Evolutionary conservation across 2,888 invertebrate genomes (phyloP).

Genomic region (Autographa gamma): DNA sequence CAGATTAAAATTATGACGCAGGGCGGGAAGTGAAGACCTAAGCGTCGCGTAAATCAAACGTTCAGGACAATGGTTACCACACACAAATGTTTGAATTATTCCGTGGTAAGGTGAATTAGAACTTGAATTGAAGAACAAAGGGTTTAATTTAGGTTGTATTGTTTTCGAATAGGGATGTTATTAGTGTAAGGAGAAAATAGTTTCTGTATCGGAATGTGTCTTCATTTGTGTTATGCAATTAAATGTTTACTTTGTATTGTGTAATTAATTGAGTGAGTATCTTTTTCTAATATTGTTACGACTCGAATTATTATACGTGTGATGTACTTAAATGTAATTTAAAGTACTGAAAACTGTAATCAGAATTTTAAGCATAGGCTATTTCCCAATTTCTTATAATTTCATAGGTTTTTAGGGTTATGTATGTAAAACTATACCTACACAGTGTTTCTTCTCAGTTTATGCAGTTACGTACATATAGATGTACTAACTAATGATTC

Average conservation of each 20-base stretch:
- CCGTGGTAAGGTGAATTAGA: slow-evolving; percentile 20
- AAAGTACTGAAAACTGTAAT: too few species aligned
- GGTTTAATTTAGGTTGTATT: slow-evolving; percentile 19
- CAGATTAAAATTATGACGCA: slow-evolving; percentile 73
- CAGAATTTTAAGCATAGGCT: too few species aligned
- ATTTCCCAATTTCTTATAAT: too few species aligned
- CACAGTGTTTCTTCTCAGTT: too few species aligned
- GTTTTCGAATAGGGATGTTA: slow-evolving; percentile 27
- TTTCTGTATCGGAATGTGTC: slow-evolving; percentile 35
- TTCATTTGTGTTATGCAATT: slow-evolving; percentile 33
- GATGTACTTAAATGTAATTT: too few species aligned
- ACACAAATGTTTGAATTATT: slow-evolving; percentile 47
- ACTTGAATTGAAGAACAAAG: slow-evolving; percentile 13
- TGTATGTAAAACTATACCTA: too few species aligned
- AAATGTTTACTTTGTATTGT: slow-evolving; percentile 6
- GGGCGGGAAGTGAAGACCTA: slow-evolving; percentile 86
- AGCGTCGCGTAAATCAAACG: slow-evolving; percentile 78
- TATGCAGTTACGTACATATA: too few species aligned
- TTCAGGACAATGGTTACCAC: slow-evolving; percentile 51
- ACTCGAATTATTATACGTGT: too few species aligned
- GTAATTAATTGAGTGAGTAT: neutral
- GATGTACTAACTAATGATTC: neutral
- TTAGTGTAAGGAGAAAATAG: slow-evolving; percentile 35
- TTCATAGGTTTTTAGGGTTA: too few species aligned
- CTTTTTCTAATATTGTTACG: too few species aligned